Conservation (phyloP, 2,797 vertebrate genomes). For the Poeciliopsis turneri region DNA sequence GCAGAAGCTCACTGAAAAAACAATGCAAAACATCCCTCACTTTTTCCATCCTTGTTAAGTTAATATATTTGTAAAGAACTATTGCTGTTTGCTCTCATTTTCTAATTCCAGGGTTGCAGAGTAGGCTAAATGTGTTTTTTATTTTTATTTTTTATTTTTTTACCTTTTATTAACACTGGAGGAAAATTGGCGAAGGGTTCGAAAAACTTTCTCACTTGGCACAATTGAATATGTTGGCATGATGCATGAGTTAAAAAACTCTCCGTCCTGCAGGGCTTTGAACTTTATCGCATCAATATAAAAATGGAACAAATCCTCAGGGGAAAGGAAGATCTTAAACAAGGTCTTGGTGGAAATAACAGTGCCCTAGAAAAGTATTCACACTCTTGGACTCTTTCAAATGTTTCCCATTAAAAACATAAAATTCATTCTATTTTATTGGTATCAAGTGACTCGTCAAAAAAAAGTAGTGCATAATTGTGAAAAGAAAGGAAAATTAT, state of each 20-base stretch:
- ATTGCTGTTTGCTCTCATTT: constrained; percentile 52
- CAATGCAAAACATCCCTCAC: constrained; percentile 54
- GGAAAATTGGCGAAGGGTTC: constrained; percentile 37
- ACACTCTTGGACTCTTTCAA: not conserved
- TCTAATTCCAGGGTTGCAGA: constrained; percentile 46
- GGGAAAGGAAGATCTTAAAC: too few species aligned
- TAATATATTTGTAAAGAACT: constrained; percentile 69
- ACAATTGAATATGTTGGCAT: constrained; percentile 12
- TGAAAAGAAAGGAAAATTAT: not conserved
- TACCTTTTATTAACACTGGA: constrained; percentile 60
- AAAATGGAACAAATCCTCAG: not conserved
- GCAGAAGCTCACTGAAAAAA: constrained; percentile 19
- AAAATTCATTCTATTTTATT: not conserved
- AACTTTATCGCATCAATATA: not conserved
- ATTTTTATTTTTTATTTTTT: constrained; percentile 24
- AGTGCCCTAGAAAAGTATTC: not conserved
- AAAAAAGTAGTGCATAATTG: not conserved
- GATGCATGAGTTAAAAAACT: not conserved
- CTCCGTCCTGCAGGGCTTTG: not conserved
- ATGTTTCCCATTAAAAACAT: not conserved
- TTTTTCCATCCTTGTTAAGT: constrained; percentile 70
- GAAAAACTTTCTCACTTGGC: constrained; percentile 31
- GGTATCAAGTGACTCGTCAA: not conserved
- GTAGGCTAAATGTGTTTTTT: constrained; percentile 34
- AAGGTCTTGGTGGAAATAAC: not conserved